These are phyloP conservation scores for Eutrigla gurnardus DNA, from an alignment of 2,797 vertebrate species.

Conservation along the genomic window DNA sequence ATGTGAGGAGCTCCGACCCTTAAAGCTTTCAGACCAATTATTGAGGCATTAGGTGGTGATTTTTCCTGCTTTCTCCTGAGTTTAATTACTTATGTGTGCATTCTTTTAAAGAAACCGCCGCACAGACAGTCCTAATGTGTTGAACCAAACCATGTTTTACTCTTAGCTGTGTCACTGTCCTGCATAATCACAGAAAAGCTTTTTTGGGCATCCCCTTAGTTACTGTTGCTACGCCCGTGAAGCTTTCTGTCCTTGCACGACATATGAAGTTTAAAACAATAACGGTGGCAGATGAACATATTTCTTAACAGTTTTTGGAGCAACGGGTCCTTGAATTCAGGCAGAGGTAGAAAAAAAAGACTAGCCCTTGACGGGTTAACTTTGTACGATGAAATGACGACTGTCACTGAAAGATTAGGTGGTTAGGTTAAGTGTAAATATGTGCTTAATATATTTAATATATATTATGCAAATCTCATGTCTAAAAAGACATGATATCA, in stretches of 20 bases:
- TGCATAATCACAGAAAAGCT: background rate
- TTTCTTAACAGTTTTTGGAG: background rate
- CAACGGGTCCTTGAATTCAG: background rate
- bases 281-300: background rate
- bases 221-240: background rate
- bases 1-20: background rate
- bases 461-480: too few species aligned
- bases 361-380: background rate
- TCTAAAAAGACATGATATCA: too few species aligned
- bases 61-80: background rate
- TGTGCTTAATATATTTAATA: too few species aligned
- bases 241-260: background rate
- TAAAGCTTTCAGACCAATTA: conserved; percentile 17
- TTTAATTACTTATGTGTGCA: conserved; percentile 6
- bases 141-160: conserved; percentile 14
- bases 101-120: conserved; percentile 7
- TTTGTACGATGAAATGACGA: too few species aligned
- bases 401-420: too few species aligned
- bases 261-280: too few species aligned
- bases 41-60: conserved; percentile 9
- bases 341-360: too few species aligned
- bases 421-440: too few species aligned
- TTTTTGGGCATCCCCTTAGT: background rate
- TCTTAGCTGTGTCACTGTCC: background rate
- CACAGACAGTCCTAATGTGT: background rate